phyloP scores from a whole-genome alignment of 2,113 vertebrate genomes.

The Solea senegalensis region DNA sequence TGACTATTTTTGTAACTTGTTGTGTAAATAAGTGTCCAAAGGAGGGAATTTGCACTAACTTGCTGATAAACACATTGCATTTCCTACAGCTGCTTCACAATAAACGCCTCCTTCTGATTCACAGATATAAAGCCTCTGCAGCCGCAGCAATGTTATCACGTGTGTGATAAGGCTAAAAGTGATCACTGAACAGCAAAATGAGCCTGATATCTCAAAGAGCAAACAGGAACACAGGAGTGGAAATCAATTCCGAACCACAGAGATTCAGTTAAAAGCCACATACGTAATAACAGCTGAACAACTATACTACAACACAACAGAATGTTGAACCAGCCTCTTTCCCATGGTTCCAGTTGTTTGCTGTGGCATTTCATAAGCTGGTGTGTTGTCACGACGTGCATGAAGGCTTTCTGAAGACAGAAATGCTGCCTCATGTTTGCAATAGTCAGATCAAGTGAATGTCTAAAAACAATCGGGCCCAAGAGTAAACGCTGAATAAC shows the following conservation, averaged over 20 bases:
- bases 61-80: neutral
- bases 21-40: neutral
- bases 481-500: conserved; percentile 7
- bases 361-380: neutral
- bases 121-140: neutral
- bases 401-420: neutral
- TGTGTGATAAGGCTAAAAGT: conserved; percentile 2
- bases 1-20: neutral
- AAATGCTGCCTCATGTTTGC: neutral
- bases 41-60: neutral
- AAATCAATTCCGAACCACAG: neutral
- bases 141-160: neutral
- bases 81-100: neutral
- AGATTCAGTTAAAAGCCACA: neutral
- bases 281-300: neutral
- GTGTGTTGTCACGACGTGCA: neutral
- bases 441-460: conserved; percentile 9
- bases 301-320: neutral
- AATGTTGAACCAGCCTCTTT: neutral
- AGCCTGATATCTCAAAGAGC: neutral
- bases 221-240: neutral
- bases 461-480: conserved; percentile 4
- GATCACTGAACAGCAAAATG: conserved; percentile 4
- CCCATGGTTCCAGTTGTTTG: neutral
- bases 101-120: neutral